Conservation (phyloP, 2,113 vertebrate genomes). For the Lonchura striata region DNA sequence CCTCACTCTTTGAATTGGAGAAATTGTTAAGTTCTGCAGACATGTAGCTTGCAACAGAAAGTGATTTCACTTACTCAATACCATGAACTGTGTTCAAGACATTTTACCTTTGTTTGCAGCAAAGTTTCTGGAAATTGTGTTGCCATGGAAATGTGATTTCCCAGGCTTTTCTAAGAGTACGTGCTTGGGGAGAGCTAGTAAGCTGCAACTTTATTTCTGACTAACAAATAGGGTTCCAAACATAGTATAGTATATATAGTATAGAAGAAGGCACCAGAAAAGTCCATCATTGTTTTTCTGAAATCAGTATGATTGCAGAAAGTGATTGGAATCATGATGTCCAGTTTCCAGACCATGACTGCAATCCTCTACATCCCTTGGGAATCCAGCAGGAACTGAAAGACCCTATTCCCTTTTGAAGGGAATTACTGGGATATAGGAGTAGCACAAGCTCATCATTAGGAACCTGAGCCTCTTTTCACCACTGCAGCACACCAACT, state of each 20-base stretch:
- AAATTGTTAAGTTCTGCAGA: background rate
- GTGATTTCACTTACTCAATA: background rate
- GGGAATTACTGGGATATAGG: background rate
- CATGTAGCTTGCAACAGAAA: background rate
- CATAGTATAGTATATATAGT: background rate
- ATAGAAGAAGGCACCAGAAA: background rate
- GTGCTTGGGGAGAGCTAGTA: background rate
- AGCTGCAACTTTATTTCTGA: background rate
- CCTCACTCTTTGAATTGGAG: background rate
- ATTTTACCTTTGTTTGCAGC: background rate
- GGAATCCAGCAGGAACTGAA: background rate
- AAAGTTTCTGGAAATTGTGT: background rate
- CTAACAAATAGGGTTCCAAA: background rate
- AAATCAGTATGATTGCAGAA: background rate
- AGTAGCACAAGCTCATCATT: background rate
- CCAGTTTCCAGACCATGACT: background rate
- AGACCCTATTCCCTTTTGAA: background rate
- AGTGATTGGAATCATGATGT: background rate
- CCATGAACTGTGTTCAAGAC: background rate
- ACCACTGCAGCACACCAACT: background rate
- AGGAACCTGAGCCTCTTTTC: background rate
- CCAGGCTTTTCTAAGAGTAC: background rate
- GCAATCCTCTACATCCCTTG: background rate
- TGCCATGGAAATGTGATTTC: constrained; percentile 37
- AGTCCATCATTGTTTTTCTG: background rate